These are phyloP conservation scores for Nemopilema nomurai DNA, from an alignment of 30 jellyfish, hydroid and myxozoan genomes.

Conservation along the genomic window DNA sequence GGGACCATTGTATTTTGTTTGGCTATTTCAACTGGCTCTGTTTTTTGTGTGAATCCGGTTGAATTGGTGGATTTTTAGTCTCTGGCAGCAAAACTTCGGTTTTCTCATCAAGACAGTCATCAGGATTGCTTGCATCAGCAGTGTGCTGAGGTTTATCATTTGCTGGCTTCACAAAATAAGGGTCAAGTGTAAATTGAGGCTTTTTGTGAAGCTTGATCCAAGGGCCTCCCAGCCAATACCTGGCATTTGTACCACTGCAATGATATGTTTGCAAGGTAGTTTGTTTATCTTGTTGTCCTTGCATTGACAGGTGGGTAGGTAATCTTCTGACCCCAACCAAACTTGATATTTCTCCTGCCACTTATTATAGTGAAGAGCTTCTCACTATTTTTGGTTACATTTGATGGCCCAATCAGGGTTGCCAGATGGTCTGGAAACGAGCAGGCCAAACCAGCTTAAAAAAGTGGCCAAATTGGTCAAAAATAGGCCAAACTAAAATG, in stretches of 20 bases:
- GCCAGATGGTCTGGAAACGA: too few species aligned
- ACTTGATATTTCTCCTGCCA: background rate
- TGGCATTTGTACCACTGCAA: slow-evolving; percentile 23
- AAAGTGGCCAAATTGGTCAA: too few species aligned
- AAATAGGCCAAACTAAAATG: too few species aligned
- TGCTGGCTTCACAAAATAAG: slow-evolving; percentile 7
- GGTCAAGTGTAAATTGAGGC: slow-evolving; percentile 36
- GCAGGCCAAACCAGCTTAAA: too few species aligned
- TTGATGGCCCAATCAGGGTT: background rate
- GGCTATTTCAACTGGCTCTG: background rate
- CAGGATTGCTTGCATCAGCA: background rate
- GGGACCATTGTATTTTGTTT: slow-evolving; percentile 6
- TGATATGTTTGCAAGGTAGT: slow-evolving; percentile 33
- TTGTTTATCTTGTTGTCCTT: slow-evolving; percentile 7
- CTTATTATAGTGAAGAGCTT: background rate
- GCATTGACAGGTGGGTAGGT: slow-evolving; percentile 30
- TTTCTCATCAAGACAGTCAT: slow-evolving; percentile 11
- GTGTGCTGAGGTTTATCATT: slow-evolving; percentile 5
- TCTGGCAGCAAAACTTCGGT: slow-evolving; percentile 21
- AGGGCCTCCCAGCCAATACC: slow-evolving; percentile 45
- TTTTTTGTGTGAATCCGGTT: slow-evolving; percentile 1
- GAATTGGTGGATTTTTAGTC: slow-evolving; percentile 6
- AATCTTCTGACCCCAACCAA: slow-evolving; percentile 6
- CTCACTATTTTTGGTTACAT: background rate
- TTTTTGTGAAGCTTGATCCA: slow-evolving; percentile 17